phyloP scores from a whole-genome alignment of 2,113 vertebrate genomes.

The Melanerpes formicivorus region DNA sequence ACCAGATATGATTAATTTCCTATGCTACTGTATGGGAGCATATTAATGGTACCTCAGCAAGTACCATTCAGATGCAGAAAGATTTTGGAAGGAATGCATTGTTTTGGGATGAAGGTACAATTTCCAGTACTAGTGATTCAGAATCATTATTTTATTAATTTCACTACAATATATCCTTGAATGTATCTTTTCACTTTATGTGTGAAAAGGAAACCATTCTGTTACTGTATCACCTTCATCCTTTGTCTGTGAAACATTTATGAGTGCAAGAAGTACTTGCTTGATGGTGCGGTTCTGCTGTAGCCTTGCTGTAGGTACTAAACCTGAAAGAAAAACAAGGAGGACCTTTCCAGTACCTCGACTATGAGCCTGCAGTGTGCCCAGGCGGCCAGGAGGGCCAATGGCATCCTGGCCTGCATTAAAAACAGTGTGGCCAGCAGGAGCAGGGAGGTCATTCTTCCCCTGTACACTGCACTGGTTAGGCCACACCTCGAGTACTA shows the following conservation, averaged over 20 bases:
- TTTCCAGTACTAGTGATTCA: background rate
- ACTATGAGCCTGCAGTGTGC: too few species aligned
- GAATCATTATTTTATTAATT: background rate
- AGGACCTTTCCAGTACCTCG: background rate
- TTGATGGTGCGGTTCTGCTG: background rate
- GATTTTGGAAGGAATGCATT: background rate
- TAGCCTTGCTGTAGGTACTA: background rate
- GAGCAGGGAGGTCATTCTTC: too few species aligned
- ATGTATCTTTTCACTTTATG: background rate
- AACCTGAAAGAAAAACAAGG: background rate
- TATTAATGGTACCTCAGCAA: background rate
- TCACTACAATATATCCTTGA: background rate
- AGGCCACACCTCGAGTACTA: too few species aligned
- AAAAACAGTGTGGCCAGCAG: too few species aligned
- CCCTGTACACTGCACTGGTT: too few species aligned
- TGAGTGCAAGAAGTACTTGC: background rate
- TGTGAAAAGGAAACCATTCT: background rate
- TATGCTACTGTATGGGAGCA: background rate
- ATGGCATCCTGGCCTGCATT: too few species aligned
- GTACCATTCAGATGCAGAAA: background rate
- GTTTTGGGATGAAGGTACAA: background rate
- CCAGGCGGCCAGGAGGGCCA: too few species aligned
- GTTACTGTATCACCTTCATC: background rate
- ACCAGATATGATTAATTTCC: conserved; percentile 33
- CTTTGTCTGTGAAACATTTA: background rate